These are phyloP conservation scores for Apodemia duryi DNA, from an alignment of 2,888 invertebrate species.

Conservation along the genomic window DNA sequence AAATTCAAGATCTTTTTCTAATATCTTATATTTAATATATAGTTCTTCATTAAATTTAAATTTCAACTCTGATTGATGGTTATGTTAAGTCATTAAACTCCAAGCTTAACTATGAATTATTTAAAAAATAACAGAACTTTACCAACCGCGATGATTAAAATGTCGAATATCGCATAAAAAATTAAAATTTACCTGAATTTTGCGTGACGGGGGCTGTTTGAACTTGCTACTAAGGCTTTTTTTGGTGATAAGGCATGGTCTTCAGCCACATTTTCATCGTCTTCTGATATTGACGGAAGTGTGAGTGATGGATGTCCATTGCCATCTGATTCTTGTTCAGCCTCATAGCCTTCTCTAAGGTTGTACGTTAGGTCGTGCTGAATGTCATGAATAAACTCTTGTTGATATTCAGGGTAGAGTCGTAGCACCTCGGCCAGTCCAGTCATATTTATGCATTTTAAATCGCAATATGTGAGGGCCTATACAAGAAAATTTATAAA, in stretches of 20 bases:
- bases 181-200: conserved; percentile 69
- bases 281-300: conserved; percentile 95
- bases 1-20: too few species aligned
- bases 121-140: neutral
- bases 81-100: too few species aligned
- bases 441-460: conserved; percentile 95
- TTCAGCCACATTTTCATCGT: conserved; percentile 93
- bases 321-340: conserved; percentile 88
- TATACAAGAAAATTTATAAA: conserved; percentile 43
- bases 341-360: conserved; percentile 94
- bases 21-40: too few species aligned
- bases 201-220: conserved; percentile 83
- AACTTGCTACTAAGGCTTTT: conserved; percentile 77
- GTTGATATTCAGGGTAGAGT: conserved; percentile 94
- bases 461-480: conserved; percentile 96
- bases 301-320: conserved; percentile 90
- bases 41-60: too few species aligned
- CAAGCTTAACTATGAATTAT: too few species aligned
- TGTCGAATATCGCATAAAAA: too few species aligned
- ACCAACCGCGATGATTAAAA: too few species aligned
- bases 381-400: conserved; percentile 95
- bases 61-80: too few species aligned
- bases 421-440: conserved; percentile 93
- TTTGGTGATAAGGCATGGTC: conserved; percentile 83
- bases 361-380: conserved; percentile 97